phyloP scores from a whole-genome alignment of 2,113 vertebrate genomes.

The Propithecus coquereli region DNA sequence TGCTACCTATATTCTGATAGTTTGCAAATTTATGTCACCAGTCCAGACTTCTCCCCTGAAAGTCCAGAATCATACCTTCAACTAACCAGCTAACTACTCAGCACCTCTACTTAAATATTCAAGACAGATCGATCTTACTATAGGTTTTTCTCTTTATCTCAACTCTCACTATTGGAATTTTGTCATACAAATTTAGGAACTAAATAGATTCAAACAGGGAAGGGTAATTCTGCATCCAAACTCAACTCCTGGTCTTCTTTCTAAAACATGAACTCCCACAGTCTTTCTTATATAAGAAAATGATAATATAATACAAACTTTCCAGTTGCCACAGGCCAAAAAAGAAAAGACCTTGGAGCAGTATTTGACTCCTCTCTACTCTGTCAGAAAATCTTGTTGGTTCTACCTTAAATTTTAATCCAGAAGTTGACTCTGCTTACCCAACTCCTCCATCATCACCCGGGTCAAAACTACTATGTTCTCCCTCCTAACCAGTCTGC shows the following conservation, averaged over 20 bases:
- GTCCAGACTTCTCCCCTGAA: not conserved
- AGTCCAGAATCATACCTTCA: not conserved
- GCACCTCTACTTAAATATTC: not conserved
- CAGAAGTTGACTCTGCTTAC: not conserved
- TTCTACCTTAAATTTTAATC: not conserved
- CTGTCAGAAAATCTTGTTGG: not conserved
- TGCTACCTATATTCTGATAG: not conserved
- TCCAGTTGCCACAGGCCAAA: not conserved
- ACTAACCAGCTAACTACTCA: not conserved
- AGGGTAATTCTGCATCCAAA: not conserved
- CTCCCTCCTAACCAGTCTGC: not conserved
- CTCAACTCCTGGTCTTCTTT: not conserved
- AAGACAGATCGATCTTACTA: not conserved
- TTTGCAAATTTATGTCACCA: not conserved
- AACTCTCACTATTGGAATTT: not conserved
- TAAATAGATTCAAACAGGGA: not conserved
- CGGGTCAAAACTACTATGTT: not conserved
- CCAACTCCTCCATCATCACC: not conserved
- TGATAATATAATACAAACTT: not conserved
- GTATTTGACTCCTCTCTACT: not conserved
- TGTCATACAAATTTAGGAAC: not conserved
- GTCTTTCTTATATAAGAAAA: not conserved
- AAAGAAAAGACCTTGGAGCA: not conserved
- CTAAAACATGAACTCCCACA: not conserved
- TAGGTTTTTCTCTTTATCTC: not conserved